phyloP scores from a whole-genome alignment of 2,888 invertebrate genomes.

The Spodoptera picta region DNA sequence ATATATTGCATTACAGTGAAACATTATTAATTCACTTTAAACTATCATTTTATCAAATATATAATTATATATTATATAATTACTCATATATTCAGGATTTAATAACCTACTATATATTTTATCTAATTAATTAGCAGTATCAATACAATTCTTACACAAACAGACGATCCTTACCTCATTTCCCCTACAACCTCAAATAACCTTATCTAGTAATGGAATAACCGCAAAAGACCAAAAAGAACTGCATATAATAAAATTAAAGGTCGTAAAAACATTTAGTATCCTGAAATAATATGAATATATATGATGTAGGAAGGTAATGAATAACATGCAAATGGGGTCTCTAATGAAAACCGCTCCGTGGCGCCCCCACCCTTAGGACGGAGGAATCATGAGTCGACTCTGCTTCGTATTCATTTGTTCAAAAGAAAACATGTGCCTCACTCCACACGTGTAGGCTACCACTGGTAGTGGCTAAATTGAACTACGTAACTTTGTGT shows the following conservation, averaged over 20 bases:
- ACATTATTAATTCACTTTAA: no score
- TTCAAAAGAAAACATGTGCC: slow-evolving; percentile 50
- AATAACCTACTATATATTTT: no score
- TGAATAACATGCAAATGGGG: slow-evolving; percentile 82
- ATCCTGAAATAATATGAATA: slow-evolving; percentile 63
- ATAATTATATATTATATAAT: no score
- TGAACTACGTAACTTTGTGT: background rate
- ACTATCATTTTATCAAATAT: no score
- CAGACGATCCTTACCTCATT: no score
- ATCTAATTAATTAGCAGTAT: no score
- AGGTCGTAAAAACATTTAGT: slow-evolving; percentile 58
- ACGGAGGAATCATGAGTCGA: slow-evolving; percentile 44
- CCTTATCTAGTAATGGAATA: no score
- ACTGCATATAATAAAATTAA: slow-evolving; percentile 16
- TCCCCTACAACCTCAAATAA: no score
- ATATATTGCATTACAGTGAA: no score
- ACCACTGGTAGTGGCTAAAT: slow-evolving; percentile 2
- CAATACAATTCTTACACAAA: no score
- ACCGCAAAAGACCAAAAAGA: slow-evolving; percentile 6
- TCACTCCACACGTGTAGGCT: slow-evolving; percentile 8
- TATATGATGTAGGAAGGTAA: slow-evolving; percentile 65
- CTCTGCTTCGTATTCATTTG: slow-evolving; percentile 60
- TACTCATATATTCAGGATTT: no score
- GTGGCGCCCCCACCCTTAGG: slow-evolving; percentile 24
- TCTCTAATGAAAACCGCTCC: slow-evolving; percentile 76